Evolutionary conservation across 2,888 invertebrate species (phyloP).

Genomic region (Aquatica leii): DNA sequence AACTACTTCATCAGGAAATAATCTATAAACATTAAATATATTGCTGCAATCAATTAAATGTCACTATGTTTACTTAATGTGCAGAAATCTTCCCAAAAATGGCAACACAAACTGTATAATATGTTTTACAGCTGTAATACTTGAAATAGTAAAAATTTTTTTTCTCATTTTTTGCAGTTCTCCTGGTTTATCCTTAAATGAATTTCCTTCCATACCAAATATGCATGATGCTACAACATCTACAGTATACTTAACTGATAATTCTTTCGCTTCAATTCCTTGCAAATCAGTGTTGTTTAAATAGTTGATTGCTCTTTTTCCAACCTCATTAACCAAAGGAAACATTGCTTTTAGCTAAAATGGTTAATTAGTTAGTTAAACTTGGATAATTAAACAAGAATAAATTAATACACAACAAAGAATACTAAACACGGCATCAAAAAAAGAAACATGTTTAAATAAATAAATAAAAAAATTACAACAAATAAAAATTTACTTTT

Average conservation of each 20-base stretch:
- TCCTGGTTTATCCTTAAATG: conserved; percentile 50
- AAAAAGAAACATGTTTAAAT: too few species aligned
- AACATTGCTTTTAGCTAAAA: too few species aligned
- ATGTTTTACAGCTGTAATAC: conserved; percentile 19
- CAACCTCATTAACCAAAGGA: too few species aligned
- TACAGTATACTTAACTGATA: conserved; percentile 55
- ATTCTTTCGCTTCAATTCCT: conserved; percentile 59
- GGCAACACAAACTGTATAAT: background rate
- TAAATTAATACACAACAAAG: too few species aligned
- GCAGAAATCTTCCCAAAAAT: background rate
- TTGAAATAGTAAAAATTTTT: conserved; percentile 37
- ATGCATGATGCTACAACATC: conserved; percentile 60
- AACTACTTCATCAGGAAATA: conserved; percentile 40
- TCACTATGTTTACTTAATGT: background rate
- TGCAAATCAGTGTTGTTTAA: too few species aligned
- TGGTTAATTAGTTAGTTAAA: too few species aligned
- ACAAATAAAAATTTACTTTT: too few species aligned
- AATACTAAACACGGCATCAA: too few species aligned
- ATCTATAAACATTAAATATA: conserved; percentile 23
- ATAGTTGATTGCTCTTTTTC: too few species aligned
- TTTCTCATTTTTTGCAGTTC: conserved; percentile 48
- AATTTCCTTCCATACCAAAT: conserved; percentile 57
- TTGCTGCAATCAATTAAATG: conserved; percentile 25
- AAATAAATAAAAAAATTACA: too few species aligned
- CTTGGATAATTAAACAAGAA: too few species aligned